Base-by-base conservation (phyloP, 2,113 vertebrate genomes). In the Pluvianellus socialis region DNA sequence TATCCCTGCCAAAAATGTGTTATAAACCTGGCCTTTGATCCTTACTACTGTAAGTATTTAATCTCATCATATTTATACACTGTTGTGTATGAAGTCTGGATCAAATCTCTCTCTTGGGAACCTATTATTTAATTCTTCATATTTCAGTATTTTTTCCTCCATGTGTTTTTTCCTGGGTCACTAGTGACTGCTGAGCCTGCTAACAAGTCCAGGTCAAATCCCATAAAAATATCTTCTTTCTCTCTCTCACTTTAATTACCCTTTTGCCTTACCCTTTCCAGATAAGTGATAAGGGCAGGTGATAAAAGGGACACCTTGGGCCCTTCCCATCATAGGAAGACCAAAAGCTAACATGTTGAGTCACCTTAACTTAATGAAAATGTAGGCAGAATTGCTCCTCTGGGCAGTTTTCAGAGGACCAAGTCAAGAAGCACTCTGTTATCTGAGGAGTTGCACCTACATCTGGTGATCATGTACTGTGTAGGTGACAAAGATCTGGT, bases 11-110 rank as follows among this genome's bases (percentile, higher is more conserved):
- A 96, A 86, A 95, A 92, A 55, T 38, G 14, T 67, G 27, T 70
- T 83, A 62, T 58, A 94, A 95, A 66, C 23, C 44, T 91, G 52
- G 28, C 13, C 20, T 92, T 95, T 94, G 68, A 71, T 86, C 50
- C 67, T 77, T 92, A 66, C 63, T 83, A 76, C 75, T 71, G 5
- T 45, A 95, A 82, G 79, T 62, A 77, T 95, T 91, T 92, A 84
- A 88, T 92, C 79, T 92, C 33, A 50, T 86, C 94, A 63, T 77
- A 73, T 74, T 76, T 94, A 50, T 66, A 80, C 35, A 55, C 15
- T 84, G 23, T 66, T 83, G 24, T 23, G 20, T 14, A 58, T 52
- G 32, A 22, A 88, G 26, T 76, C 59, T 74, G n/a, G 50, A 76
- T 66, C 23, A 72, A 88, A 56, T 90, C 5, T 79, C 24, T 52